Evolutionary conservation across 2,888 invertebrate species (phyloP).

Genomic region (Branchipolynoe longqiensis): DNA sequence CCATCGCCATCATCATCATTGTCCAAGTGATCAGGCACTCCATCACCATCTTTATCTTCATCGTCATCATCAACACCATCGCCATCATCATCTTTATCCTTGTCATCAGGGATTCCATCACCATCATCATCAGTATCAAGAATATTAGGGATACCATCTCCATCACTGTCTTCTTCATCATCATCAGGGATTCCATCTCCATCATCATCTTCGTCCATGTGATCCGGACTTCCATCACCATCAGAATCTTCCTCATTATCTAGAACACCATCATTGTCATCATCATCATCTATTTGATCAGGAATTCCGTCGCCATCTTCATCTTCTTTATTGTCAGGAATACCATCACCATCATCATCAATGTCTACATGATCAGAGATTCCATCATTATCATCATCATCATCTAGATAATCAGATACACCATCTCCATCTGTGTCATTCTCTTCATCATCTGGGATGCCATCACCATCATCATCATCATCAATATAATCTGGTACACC

Average conservation of each 20-base stretch:
- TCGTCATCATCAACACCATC: slow-evolving; percentile 65
- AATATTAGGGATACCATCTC: slow-evolving; percentile 68
- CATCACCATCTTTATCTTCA: slow-evolving; percentile 64
- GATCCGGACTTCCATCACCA: slow-evolving; percentile 67
- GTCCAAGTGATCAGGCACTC: slow-evolving; percentile 65
- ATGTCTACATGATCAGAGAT: slow-evolving; percentile 72
- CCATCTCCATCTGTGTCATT: slow-evolving; percentile 77
- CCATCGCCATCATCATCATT: slow-evolving; percentile 78
- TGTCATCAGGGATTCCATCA: slow-evolving; percentile 71
- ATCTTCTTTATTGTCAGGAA: slow-evolving; percentile 69
- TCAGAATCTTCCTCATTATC: slow-evolving; percentile 64
- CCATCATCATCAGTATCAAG: slow-evolving; percentile 69
- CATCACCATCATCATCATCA: slow-evolving; percentile 71
- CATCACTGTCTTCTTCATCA: slow-evolving; percentile 67
- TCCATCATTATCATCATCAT: slow-evolving; percentile 76
- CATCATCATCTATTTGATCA: slow-evolving; percentile 63
- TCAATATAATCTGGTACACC: slow-evolving; percentile 72
- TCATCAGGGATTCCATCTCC: slow-evolving; percentile 73
- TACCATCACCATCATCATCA: slow-evolving; percentile 71
- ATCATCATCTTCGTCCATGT: slow-evolving; percentile 65
- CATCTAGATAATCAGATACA: slow-evolving; percentile 73
- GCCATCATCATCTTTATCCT: slow-evolving; percentile 64
- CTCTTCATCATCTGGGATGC: slow-evolving; percentile 74
- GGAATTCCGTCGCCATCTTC: slow-evolving; percentile 73
- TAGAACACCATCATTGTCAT: slow-evolving; percentile 70